Percentiles rank a stretch among this genome's conserved stretches.
Conservation (phyloP, 2,888 invertebrate genomes). For the Plagodis pulveraria region DNA sequence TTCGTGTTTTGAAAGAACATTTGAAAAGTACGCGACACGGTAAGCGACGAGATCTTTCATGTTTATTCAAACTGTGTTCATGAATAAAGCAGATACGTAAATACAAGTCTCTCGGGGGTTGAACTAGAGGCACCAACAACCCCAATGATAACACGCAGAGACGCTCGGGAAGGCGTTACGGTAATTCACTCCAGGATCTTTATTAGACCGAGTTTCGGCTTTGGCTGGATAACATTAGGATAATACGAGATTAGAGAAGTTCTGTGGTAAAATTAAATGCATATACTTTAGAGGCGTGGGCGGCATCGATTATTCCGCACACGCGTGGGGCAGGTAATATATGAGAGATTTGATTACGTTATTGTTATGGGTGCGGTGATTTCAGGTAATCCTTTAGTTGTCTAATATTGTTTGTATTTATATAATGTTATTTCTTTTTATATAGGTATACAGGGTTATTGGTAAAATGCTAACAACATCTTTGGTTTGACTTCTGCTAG, state of each 20-base stretch:
- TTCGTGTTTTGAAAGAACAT: slow-evolving; percentile 23
- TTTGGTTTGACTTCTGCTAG: too few species aligned
- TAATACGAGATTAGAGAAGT: slow-evolving; percentile 64
- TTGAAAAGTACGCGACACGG: slow-evolving; percentile 18
- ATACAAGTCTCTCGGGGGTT: slow-evolving; percentile 63
- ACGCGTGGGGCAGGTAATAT: slow-evolving; percentile 47
- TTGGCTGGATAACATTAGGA: slow-evolving; percentile 56
- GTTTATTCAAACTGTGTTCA: slow-evolving; percentile 77
- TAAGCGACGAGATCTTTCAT: slow-evolving; percentile 62
- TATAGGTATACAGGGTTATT: too few species aligned
- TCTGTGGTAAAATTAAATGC: slow-evolving; percentile 56
- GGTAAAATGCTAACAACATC: too few species aligned
- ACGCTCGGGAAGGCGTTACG: slow-evolving; percentile 49
- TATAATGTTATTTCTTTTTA: too few species aligned
- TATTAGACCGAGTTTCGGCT: slow-evolving; percentile 63
- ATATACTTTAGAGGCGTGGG: slow-evolving; percentile 40
- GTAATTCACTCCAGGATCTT: slow-evolving; percentile 71
- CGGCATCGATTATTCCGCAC: slow-evolving; percentile 40
- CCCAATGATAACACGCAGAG: slow-evolving; percentile 64
- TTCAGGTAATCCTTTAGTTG: slow-evolving; percentile 12
- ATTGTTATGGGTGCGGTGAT: slow-evolving; percentile 42
- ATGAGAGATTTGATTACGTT: slow-evolving; percentile 45
- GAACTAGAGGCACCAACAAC: slow-evolving; percentile 39
- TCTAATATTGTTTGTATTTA: too few species aligned
- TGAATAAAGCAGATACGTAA: slow-evolving; percentile 77